Percentiles rank a stretch among this genome's conserved stretches.
phyloP scores from a whole-genome alignment of 2,113 vertebrate species.

The Paramormyrops kingsleyae region DNA sequence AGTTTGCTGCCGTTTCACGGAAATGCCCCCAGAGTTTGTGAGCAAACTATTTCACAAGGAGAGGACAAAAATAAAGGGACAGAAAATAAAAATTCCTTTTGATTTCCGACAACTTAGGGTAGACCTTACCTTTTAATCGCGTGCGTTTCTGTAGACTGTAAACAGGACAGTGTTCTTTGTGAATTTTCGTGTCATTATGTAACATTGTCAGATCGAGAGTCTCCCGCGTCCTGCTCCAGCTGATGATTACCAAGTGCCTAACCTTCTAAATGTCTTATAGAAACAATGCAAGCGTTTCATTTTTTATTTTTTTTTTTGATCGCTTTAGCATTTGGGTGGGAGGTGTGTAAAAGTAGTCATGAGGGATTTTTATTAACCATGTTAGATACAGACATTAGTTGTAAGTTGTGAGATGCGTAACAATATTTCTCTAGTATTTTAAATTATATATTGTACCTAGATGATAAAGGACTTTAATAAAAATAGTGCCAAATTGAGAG shows the following conservation, averaged over 20 bases:
- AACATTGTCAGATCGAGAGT: slow-evolving; percentile 56
- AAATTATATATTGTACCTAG: neutral
- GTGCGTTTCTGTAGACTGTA: slow-evolving; percentile 60
- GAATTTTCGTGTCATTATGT: slow-evolving; percentile 45
- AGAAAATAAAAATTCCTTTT: slow-evolving; percentile 43
- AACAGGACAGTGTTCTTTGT: slow-evolving; percentile 30
- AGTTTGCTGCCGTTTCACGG: slow-evolving; percentile 12
- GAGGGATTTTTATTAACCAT: neutral
- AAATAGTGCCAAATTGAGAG: slow-evolving; percentile 39
- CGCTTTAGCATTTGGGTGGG: neutral
- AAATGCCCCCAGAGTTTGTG: slow-evolving; percentile 45
- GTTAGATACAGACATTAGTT: neutral
- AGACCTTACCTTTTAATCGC: slow-evolving; percentile 60
- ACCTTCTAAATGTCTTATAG: slow-evolving; percentile 53
- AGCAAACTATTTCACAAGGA: neutral
- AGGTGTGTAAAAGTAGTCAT: neutral
- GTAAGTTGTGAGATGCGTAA: slow-evolving; percentile 3
- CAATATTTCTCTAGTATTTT: slow-evolving; percentile 1
- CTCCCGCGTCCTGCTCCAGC: slow-evolving; percentile 57
- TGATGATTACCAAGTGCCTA: slow-evolving; percentile 90
- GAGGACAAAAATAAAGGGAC: neutral
- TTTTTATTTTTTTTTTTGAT: neutral
- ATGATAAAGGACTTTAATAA: slow-evolving; percentile 11
- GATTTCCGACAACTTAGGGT: slow-evolving; percentile 60
- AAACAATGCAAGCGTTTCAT: slow-evolving; percentile 44